Conservation (phyloP, 2,888 invertebrate genomes). For the Xanthia icteritia region DNA sequence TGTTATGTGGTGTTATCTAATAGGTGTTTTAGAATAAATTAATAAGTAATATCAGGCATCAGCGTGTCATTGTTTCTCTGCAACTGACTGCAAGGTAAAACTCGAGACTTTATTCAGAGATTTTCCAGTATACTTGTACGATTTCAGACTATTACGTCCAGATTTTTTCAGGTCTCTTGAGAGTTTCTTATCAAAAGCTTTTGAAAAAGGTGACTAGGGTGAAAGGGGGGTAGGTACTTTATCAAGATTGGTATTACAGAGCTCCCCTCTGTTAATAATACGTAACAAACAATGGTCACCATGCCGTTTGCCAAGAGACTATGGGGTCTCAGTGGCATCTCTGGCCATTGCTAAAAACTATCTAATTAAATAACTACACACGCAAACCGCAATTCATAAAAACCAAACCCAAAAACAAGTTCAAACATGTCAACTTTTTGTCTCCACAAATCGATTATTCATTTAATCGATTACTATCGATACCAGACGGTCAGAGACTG, state of each 20-base stretch:
- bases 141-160: neutral
- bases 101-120: neutral
- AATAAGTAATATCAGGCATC: neutral
- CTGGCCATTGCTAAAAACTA: neutral
- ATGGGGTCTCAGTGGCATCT: neutral
- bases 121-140: neutral
- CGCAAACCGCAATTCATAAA: constrained; percentile 1
- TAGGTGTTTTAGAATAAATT: neutral
- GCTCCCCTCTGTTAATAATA: neutral
- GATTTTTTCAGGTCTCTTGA: no score
- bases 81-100: neutral
- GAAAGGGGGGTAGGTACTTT: neutral
- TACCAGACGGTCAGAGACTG: constrained; percentile 37
- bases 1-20: constrained; percentile 35
- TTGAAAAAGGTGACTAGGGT: neutral
- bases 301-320: neutral
- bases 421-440: constrained; percentile 41
- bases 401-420: constrained; percentile 19
- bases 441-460: constrained; percentile 53
- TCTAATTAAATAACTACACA: neutral
- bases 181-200: no score
- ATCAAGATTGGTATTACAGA: neutral
- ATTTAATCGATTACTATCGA: constrained; percentile 54
- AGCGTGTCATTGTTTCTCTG: neutral
- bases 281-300: neutral